A percentile compares a stretch with the other conserved stretches of the same genome.
Evolutionary conservation across 2,888 invertebrate genomes (phyloP).

Genomic region (Temnothorax ravouxi): DNA sequence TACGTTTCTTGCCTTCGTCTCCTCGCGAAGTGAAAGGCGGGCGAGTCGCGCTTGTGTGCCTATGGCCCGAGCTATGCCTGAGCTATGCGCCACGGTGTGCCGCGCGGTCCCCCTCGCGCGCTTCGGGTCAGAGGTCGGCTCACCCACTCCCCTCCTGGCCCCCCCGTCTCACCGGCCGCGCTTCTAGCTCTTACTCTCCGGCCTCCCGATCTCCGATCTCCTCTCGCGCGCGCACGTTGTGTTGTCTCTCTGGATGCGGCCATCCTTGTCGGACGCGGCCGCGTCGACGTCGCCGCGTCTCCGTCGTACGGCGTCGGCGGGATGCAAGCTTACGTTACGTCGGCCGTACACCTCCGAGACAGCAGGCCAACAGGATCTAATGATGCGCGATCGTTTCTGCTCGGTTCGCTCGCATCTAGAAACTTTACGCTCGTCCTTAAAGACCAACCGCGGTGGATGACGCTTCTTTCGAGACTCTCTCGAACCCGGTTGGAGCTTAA

Average conservation of each 20-base stretch:
- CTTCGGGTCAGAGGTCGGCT: conserved; percentile 84
- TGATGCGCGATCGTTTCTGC: conserved; percentile 59
- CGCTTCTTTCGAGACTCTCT: not conserved
- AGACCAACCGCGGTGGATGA: not conserved
- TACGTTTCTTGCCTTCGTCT: conserved; percentile 75
- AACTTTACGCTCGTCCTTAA: conserved; percentile 30
- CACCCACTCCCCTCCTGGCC: conserved; percentile 83
- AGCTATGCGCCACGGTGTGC: conserved; percentile 74
- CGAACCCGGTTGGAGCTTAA: not conserved
- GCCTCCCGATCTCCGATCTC: conserved; percentile 69
- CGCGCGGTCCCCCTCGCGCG: conserved; percentile 77
- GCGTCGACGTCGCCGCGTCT: conserved; percentile 37
- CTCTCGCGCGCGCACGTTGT: not conserved
- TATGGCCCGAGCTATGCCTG: conserved; percentile 70
- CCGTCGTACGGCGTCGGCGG: conserved; percentile 48
- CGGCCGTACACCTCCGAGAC: conserved; percentile 67
- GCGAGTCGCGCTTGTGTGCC: conserved; percentile 78
- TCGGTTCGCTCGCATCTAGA: conserved; percentile 22
- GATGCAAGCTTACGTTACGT: conserved; percentile 61
- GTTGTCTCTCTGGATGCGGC: conserved; percentile 59
- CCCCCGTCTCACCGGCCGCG: conserved; percentile 70
- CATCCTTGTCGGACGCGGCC: conserved; percentile 42
- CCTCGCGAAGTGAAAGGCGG: conserved; percentile 84
- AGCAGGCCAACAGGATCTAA: conserved; percentile 76
- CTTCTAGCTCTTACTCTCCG: conserved; percentile 65